phyloP scores from a whole-genome alignment of 2,888 invertebrate species.

The Buathra laborator region DNA sequence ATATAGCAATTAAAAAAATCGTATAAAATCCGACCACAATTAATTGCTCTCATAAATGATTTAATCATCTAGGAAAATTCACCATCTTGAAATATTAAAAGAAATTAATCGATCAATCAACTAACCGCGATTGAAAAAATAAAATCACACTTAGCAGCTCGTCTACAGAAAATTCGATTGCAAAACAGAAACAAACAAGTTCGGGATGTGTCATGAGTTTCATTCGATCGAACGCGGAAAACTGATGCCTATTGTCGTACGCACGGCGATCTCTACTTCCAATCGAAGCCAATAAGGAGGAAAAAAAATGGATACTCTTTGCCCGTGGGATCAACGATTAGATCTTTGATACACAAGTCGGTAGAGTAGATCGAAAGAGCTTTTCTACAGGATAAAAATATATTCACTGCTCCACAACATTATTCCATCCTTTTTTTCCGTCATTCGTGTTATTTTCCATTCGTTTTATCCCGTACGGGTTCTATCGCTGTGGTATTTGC shows the following conservation, averaged over 20 bases:
- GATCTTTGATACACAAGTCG: constrained; percentile 58
- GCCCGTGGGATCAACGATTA: constrained; percentile 62
- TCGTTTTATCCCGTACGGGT: not conserved
- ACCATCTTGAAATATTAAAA: not conserved
- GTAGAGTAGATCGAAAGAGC: constrained; percentile 39
- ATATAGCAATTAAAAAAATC: not conserved
- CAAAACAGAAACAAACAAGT: no score
- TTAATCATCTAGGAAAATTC: not conserved
- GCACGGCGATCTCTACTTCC: not conserved
- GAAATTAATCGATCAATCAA: not conserved
- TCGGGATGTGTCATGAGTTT: no score
- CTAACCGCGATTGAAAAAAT: no score
- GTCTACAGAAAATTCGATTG: no score
- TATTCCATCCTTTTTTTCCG: constrained; percentile 56
- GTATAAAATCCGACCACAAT: not conserved
- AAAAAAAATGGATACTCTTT: not conserved
- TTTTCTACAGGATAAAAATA: constrained; percentile 65
- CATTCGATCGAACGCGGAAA: no score
- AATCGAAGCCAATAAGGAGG: not conserved
- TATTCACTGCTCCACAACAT: constrained; percentile 59
- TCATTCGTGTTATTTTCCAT: constrained; percentile 16
- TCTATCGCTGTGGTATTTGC: constrained; percentile 19
- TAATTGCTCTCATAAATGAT: not conserved
- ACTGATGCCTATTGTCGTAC: not conserved
- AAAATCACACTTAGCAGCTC: no score